Percentiles rank a stretch among this genome's conserved stretches.
These are phyloP conservation scores for Tragopan temminckii DNA, from an alignment of 2,797 vertebrate species.

Conservation along the genomic window DNA sequence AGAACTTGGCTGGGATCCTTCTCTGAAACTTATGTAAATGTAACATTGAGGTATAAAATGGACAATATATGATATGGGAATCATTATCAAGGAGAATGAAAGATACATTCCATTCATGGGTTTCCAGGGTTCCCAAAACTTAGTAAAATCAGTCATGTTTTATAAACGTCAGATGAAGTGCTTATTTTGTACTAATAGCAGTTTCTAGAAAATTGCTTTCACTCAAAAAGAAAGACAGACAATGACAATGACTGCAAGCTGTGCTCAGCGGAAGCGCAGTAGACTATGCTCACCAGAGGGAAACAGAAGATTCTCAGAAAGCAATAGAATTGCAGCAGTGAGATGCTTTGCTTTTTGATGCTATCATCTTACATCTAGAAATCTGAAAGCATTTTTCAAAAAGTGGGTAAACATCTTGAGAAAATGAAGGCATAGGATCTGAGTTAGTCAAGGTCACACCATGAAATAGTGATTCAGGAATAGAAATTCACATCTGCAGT, in stretches of 20 bases:
- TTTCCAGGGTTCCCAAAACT: not conserved
- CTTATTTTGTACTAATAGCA: not conserved
- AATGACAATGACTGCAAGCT: not conserved
- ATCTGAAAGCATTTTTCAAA: not conserved
- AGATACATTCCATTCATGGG: not conserved
- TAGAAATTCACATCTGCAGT: not conserved
- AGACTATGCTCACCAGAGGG: not conserved
- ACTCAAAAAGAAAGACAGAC: not conserved
- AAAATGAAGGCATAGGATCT: not conserved
- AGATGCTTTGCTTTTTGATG: not conserved
- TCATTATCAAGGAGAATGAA: not conserved
- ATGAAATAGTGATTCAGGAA: not conserved
- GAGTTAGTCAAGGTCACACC: not conserved
- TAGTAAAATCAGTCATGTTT: not conserved
- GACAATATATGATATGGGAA: not conserved
- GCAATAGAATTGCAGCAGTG: not conserved
- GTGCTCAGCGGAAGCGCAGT: not conserved
- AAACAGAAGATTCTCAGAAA: not conserved
- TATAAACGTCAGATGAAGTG: not conserved
- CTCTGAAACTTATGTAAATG: rapidly evolving
- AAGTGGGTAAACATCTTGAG: not conserved
- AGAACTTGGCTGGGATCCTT: not conserved
- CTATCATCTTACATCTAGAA: not conserved
- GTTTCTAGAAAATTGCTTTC: not conserved
- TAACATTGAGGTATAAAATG: not conserved